Evolutionary conservation across 2,113 vertebrate species (phyloP).

Genomic region (Leptocoma aspasia): DNA sequence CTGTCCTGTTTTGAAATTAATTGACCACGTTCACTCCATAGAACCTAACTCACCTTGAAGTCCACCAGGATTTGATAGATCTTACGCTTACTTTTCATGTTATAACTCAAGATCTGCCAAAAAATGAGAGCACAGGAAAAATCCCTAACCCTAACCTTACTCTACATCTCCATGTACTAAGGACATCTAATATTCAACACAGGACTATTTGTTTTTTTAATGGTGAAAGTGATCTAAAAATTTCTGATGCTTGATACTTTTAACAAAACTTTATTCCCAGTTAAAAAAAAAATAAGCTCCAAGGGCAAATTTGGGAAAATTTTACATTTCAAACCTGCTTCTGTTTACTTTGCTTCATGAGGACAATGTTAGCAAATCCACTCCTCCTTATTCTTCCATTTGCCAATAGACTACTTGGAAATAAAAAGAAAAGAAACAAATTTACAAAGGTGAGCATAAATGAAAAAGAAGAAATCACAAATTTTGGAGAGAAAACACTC

Average conservation of each 20-base stretch:
- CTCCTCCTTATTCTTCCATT: background rate
- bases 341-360: background rate
- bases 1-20: background rate
- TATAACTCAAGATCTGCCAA: background rate
- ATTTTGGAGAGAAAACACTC: background rate
- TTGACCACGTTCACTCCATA: fast-evolving
- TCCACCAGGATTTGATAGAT: background rate
- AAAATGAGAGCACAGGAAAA: background rate
- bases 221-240: background rate
- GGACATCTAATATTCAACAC: background rate
- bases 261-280: background rate
- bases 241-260: background rate
- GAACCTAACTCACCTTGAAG: background rate
- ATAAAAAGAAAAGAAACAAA: background rate
- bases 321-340: background rate
- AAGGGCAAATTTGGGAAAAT: background rate
- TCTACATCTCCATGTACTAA: background rate
- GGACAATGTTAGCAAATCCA: background rate
- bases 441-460: background rate
- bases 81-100: background rate
- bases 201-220: background rate
- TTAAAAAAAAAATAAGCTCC: background rate
- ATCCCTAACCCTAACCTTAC: background rate
- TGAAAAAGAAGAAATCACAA: background rate
- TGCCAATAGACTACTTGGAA: background rate